Evolutionary conservation across 2,113 vertebrate species (phyloP).

Genomic region (Neogobius melanostomus): DNA sequence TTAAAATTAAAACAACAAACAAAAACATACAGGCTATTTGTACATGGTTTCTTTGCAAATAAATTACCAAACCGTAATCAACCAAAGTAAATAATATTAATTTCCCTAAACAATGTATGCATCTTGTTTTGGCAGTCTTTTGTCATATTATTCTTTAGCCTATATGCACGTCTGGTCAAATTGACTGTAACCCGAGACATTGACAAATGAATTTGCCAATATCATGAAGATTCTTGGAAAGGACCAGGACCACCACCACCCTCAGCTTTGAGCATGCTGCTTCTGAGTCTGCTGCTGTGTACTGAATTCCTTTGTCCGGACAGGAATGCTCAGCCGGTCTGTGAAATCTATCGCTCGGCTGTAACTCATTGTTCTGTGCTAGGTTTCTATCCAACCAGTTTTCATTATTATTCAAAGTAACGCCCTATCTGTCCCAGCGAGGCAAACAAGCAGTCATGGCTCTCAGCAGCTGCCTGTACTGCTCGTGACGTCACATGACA

Average conservation of each 20-base stretch:
- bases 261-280: slow-evolving; percentile 14
- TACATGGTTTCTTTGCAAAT: too few relatives aligned
- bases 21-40: not conserved
- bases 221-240: too few relatives aligned
- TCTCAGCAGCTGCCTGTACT: slow-evolving; percentile 1
- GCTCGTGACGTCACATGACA: slow-evolving; percentile 20
- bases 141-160: too few relatives aligned
- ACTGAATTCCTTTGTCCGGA: slow-evolving; percentile 66
- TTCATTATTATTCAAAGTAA: slow-evolving; percentile 28
- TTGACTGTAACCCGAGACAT: too few relatives aligned
- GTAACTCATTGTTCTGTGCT: slow-evolving; percentile 63
- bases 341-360: slow-evolving; percentile 65
- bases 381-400: slow-evolving; percentile 68
- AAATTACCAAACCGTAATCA: not conserved
- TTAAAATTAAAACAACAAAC: too few relatives aligned
- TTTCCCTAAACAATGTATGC: not conserved
- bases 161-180: too few relatives aligned
- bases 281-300: slow-evolving; percentile 57
- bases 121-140: too few relatives aligned
- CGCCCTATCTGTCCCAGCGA: slow-evolving; percentile 16
- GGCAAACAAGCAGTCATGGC: slow-evolving; percentile 33
- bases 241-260: not conserved
- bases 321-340: slow-evolving; percentile 70
- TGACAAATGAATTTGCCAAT: too few relatives aligned
- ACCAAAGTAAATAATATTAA: slow-evolving; percentile 3